Evolutionary conservation across 2,888 invertebrate genomes (phyloP).

Genomic region (Sarcophaga variegata): DNA sequence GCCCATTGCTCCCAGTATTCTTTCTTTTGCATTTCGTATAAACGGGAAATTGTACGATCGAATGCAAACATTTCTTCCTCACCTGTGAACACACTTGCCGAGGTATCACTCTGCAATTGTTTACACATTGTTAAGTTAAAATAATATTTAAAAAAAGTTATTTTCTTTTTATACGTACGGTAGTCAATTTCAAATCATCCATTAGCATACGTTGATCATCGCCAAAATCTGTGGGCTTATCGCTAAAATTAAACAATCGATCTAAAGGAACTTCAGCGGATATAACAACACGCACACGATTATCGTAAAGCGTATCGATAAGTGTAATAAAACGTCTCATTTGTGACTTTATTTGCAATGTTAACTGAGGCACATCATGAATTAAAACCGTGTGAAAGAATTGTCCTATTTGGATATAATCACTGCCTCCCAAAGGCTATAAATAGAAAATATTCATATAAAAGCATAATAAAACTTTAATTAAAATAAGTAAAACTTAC

Average conservation of each 20-base stretch:
- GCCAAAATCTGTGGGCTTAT: slow-evolving; percentile 82
- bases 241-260: slow-evolving; percentile 85
- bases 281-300: slow-evolving; percentile 92
- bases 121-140: background rate
- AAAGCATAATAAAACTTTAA: background rate
- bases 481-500: slow-evolving; percentile 82
- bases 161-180: slow-evolving; percentile 83
- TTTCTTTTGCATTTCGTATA: slow-evolving; percentile 97
- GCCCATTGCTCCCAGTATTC: slow-evolving; percentile 96
- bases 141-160: slow-evolving; percentile 1
- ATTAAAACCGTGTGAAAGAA: slow-evolving; percentile 98
- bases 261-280: slow-evolving; percentile 91
- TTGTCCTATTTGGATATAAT: slow-evolving; percentile 95
- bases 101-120: slow-evolving; percentile 86
- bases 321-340: slow-evolving; percentile 97
- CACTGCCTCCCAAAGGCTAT: slow-evolving; percentile 95
- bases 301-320: slow-evolving; percentile 98
- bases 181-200: slow-evolving; percentile 95
- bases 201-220: slow-evolving; percentile 94
- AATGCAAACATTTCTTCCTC: slow-evolving; percentile 99
- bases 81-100: slow-evolving; percentile 96
- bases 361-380: slow-evolving; percentile 93
- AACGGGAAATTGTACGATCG: slow-evolving; percentile 95
- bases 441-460: slow-evolving; percentile 69
- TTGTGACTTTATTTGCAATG: slow-evolving; percentile 90